Percentiles rank a stretch among this genome's conserved stretches.
phyloP scores from a whole-genome alignment of 1,140 invertebrate species.

The Apis cerana region DNA sequence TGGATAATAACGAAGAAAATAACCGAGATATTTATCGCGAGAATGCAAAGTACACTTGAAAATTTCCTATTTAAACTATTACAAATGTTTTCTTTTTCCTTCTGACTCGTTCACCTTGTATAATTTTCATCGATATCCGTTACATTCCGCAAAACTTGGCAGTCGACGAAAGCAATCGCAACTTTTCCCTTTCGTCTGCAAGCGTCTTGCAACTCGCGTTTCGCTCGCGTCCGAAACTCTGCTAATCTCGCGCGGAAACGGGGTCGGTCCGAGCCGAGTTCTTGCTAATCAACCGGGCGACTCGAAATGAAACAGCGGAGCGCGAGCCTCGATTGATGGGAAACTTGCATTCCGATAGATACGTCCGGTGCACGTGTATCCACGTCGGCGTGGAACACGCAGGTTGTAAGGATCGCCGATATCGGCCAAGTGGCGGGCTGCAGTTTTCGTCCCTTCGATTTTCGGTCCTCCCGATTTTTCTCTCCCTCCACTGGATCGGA shows the following conservation, averaged over 20 bases:
- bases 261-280: neutral
- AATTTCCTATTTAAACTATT: neutral
- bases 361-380: conserved; percentile 25
- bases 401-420: conserved; percentile 47
- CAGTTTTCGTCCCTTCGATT: conserved; percentile 35
- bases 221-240: neutral
- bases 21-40: neutral
- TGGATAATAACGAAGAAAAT: no score
- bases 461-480: neutral
- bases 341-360: conserved; percentile 56
- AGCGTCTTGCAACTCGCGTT: neutral
- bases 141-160: neutral
- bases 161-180: neutral
- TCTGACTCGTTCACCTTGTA: neutral
- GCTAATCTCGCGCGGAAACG: neutral
- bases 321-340: conserved; percentile 22
- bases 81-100: neutral
- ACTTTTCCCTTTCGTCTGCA: neutral
- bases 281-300: neutral
- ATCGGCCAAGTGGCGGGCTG: conserved; percentile 34
- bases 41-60: neutral
- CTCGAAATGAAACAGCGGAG: conserved; percentile 22
- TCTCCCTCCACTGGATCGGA: conserved; percentile 9
- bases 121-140: conserved; percentile 7
- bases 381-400: conserved; percentile 22